Percentiles rank a stretch among this genome's conserved stretches.
Evolutionary conservation across 2,888 invertebrate species (phyloP).

Genomic region (Eupeodes latifasciatus): DNA sequence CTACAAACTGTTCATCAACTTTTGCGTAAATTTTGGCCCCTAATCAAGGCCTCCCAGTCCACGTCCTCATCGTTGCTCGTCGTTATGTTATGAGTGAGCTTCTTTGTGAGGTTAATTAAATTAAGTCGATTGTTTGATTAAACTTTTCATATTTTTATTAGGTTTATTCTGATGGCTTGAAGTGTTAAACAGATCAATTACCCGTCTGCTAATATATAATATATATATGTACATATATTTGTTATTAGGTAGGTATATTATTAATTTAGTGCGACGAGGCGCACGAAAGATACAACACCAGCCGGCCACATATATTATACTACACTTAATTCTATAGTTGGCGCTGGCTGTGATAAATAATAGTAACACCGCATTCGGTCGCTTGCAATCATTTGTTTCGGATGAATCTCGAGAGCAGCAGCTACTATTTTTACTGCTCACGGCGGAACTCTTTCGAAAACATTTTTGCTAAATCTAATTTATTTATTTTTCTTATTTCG

Average conservation of each 20-base stretch:
- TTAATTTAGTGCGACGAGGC: conserved; percentile 47
- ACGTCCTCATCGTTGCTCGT: too few relatives aligned
- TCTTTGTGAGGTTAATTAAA: conserved; percentile 29
- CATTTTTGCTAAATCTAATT: not conserved
- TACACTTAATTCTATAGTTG: not conserved
- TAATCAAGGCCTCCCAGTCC: conserved; percentile 11
- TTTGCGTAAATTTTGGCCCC: conserved; percentile 1
- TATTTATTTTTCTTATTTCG: not conserved
- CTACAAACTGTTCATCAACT: not conserved
- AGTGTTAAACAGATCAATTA: conserved; percentile 57
- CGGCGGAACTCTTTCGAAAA: conserved; percentile 13
- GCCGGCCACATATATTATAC: conserved; percentile 13
- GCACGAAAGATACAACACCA: conserved; percentile 34
- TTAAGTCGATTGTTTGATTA: conserved; percentile 15
- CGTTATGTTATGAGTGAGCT: not conserved
- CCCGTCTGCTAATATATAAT: conserved; percentile 31
- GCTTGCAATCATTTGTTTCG: conserved; percentile 66
- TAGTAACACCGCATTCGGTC: conserved; percentile 54
- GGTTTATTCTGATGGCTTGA: conserved; percentile 37
- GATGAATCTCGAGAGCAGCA: conserved; percentile 55
- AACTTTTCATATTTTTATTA: not conserved
- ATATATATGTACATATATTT: not conserved
- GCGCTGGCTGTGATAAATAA: conserved; percentile 17
- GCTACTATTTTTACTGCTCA: conserved; percentile 24
- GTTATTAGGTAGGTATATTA: not conserved